These are phyloP conservation scores for Ptilonorhynchus violaceus DNA, from an alignment of 2,113 vertebrate genomes.

Conservation along the genomic window DNA sequence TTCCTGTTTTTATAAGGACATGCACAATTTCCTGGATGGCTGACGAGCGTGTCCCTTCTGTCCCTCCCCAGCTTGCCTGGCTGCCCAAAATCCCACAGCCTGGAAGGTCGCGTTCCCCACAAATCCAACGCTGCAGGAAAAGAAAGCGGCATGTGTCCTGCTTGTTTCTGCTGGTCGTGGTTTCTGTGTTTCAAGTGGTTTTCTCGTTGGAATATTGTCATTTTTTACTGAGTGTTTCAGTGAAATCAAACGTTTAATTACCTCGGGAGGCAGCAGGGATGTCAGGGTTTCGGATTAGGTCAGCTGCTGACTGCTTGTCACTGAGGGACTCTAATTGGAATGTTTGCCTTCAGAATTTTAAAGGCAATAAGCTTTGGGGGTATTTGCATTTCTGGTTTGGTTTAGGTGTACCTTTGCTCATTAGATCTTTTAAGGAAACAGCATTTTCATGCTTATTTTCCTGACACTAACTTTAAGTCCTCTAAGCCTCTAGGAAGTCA, in stretches of 20 bases:
- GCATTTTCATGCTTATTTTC: not conserved
- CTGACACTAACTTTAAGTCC: not conserved
- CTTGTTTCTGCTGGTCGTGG: not conserved
- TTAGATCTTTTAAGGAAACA: not conserved
- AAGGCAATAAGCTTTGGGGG: not conserved
- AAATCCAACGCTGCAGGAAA: not conserved
- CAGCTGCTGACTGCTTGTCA: not conserved
- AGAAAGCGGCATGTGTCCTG: not conserved
- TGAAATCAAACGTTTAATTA: not conserved
- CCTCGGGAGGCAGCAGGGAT: not conserved
- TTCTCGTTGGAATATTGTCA: not conserved
- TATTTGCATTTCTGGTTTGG: not conserved
- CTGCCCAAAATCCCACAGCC: not conserved
- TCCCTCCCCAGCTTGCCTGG: not conserved
- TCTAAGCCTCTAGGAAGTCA: not conserved
- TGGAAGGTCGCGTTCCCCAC: not conserved
- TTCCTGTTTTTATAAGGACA: not conserved
- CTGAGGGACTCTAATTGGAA: not conserved
- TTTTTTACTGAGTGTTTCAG: not conserved
- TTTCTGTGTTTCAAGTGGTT: not conserved
- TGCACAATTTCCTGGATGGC: not conserved
- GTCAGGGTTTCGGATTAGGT: not conserved
- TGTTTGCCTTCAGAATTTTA: not conserved
- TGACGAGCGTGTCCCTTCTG: accelerated
- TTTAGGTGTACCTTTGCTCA: not conserved